These are phyloP conservation scores for Silurus meridionalis DNA, from an alignment of 2,113 vertebrate genomes.

Conservation along the genomic window DNA sequence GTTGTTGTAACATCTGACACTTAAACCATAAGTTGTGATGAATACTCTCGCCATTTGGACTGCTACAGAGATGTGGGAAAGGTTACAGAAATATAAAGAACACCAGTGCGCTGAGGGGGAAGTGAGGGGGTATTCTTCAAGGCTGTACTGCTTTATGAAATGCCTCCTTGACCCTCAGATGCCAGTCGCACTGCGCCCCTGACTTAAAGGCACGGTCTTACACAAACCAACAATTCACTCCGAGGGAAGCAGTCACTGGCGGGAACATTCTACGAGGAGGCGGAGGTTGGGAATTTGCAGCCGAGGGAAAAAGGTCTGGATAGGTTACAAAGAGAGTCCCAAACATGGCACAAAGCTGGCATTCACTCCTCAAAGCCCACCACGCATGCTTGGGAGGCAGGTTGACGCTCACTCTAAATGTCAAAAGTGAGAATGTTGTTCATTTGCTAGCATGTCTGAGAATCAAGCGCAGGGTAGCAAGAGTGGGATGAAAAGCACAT, in stretches of 20 bases:
- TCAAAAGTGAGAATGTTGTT: constrained; percentile 46
- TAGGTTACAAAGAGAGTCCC: constrained; percentile 63
- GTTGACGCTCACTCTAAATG: constrained; percentile 57
- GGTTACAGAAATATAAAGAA: constrained; percentile 40
- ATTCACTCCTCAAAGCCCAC: constrained; percentile 47
- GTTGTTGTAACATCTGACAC: neutral
- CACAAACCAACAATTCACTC: constrained; percentile 66
- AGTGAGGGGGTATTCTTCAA: constrained; percentile 49
- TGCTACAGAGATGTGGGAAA: constrained; percentile 37
- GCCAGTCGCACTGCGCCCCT: constrained; percentile 40
- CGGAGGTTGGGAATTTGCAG: constrained; percentile 63
- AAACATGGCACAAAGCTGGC: constrained; percentile 60
- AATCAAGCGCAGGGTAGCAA: constrained; percentile 3
- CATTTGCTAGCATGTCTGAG: constrained; percentile 36
- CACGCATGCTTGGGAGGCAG: constrained; percentile 43
- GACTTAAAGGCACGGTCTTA: constrained; percentile 51
- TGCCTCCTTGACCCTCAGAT: constrained; percentile 49
- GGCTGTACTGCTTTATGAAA: constrained; percentile 44
- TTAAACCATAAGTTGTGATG: constrained; percentile 7
- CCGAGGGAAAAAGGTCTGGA: constrained; percentile 69
- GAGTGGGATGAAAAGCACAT: constrained; percentile 36
- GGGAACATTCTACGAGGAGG: constrained; percentile 64
- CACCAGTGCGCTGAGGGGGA: constrained; percentile 12
- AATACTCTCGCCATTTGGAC: constrained; percentile 20
- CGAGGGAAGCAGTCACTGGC: constrained; percentile 67